A percentile compares a stretch with the other conserved stretches of the same genome.
Conservation (phyloP, 1,140 invertebrate genomes). For the Macrobrachium nipponense region DNA sequence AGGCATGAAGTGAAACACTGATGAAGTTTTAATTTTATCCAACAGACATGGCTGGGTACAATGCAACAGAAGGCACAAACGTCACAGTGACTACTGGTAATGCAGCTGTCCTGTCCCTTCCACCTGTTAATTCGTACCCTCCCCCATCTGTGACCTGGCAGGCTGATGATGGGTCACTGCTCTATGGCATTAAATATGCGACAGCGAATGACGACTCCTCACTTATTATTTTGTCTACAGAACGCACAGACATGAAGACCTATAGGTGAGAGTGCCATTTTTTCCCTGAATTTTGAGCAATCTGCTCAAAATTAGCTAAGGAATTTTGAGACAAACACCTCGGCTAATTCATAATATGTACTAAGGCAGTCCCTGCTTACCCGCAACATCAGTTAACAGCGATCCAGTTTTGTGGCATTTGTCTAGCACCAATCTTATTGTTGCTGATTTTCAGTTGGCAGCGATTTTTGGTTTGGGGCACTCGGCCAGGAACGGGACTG, state of each 20-base stretch:
- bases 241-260: constrained; percentile 77
- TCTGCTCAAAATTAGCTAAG: too few species aligned
- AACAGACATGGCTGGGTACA: constrained; percentile 70
- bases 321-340: not conserved
- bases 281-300: too few species aligned
- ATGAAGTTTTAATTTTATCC: not conserved
- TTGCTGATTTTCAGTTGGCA: too few species aligned
- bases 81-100: constrained; percentile 80
- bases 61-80: constrained; percentile 77
- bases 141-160: constrained; percentile 86
- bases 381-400: too few species aligned
- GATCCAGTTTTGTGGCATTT: too few species aligned
- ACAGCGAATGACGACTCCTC: constrained; percentile 77
- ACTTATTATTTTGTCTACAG: constrained; percentile 83
- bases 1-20: constrained; percentile 64
- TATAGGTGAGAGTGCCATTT: constrained; percentile 74
- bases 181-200: constrained; percentile 86
- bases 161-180: constrained; percentile 76
- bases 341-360: not conserved
- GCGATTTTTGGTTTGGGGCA: too few species aligned
- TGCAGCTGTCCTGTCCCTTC: constrained; percentile 84
- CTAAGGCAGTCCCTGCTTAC: too few species aligned
- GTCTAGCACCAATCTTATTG: too few species aligned
- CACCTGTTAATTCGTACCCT: constrained; percentile 84
- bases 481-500: too few species aligned